phyloP scores from a whole-genome alignment of 2,113 vertebrate species.

The Hystrix cristata region DNA sequence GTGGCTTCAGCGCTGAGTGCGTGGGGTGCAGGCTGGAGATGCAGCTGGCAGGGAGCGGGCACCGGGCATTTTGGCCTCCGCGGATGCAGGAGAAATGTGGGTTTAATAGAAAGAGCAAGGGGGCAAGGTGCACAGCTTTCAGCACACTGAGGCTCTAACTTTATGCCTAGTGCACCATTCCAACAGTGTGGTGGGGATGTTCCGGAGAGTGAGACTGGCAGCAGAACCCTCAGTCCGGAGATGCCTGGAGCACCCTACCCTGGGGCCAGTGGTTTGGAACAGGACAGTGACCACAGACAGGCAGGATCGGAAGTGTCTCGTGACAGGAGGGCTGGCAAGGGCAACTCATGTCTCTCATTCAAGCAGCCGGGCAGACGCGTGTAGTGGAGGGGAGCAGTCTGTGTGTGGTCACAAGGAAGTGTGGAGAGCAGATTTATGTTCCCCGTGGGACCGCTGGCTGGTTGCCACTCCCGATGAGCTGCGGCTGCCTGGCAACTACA shows the following conservation, averaged over 20 bases:
- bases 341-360: background rate
- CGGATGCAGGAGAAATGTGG: background rate
- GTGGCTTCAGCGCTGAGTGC: background rate
- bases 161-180: background rate
- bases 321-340: background rate
- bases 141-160: too few relatives aligned
- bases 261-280: background rate
- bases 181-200: background rate
- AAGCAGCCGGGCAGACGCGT: background rate
- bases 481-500: background rate
- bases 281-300: too few relatives aligned
- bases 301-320: background rate
- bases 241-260: accelerated
- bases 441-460: background rate
- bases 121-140: background rate
- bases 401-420: background rate
- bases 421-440: background rate
- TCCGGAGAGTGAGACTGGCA: background rate
- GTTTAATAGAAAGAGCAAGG: background rate
- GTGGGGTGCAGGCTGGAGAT: background rate
- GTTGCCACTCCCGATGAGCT: background rate
- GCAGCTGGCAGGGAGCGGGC: accelerated
- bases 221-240: too few relatives aligned
- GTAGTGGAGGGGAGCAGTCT: background rate
- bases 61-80: background rate